Conservation (phyloP, 2,113 vertebrate genomes). For the Mormyrus lacerda region DNA sequence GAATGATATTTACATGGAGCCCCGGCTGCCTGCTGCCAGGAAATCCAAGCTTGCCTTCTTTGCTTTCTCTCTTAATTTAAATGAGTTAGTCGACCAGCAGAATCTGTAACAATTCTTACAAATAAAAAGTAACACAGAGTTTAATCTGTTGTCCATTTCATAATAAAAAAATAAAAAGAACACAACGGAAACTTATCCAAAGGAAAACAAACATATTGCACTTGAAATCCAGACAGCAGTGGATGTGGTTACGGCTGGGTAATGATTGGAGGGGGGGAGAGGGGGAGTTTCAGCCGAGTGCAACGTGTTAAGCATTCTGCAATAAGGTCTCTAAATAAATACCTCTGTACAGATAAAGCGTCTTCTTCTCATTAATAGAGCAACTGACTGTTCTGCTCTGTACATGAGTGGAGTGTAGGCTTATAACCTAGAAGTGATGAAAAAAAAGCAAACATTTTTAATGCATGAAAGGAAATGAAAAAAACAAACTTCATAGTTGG, state of each 20-base stretch:
- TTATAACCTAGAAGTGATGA: slow-evolving; percentile 35
- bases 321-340: slow-evolving; percentile 82
- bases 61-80: slow-evolving; percentile 46
- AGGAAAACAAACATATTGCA: slow-evolving; percentile 77
- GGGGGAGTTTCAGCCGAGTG: slow-evolving; percentile 58
- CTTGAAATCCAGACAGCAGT: slow-evolving; percentile 68
- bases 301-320: slow-evolving; percentile 64
- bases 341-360: slow-evolving; percentile 53
- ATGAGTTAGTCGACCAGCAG: slow-evolving; percentile 57
- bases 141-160: slow-evolving; percentile 52
- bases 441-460: slow-evolving; percentile 16
- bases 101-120: slow-evolving; percentile 50
- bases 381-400: slow-evolving; percentile 39
- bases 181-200: slow-evolving; percentile 50
- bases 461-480: slow-evolving; percentile 29
- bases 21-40: slow-evolving; percentile 72
- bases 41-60: slow-evolving; percentile 51
- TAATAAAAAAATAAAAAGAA: slow-evolving; percentile 25
- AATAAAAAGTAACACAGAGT: slow-evolving; percentile 63
- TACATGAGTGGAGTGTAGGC: slow-evolving; percentile 52
- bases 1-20: slow-evolving; percentile 68
- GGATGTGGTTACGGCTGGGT: slow-evolving; percentile 55
- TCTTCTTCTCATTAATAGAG: slow-evolving; percentile 30
- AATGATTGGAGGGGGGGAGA: slow-evolving; percentile 28
- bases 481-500: slow-evolving; percentile 44